These are phyloP conservation scores for Heliconius himera DNA, from an alignment of 1,140 invertebrate genomes.

Conservation along the genomic window DNA sequence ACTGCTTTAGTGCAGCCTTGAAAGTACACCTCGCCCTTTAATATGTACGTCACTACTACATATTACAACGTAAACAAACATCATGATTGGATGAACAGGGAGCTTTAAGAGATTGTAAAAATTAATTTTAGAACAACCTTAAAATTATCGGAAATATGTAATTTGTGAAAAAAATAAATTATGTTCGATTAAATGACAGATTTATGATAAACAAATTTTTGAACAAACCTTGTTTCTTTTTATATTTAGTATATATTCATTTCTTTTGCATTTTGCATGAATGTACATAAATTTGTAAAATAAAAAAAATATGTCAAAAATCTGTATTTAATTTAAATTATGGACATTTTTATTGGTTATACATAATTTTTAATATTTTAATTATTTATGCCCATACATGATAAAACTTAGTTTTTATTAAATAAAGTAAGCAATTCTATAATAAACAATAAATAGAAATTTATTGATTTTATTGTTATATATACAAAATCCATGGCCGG, in stretches of 20 bases:
- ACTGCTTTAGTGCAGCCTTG: not conserved
- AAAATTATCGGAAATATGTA: not conserved
- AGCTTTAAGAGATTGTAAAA: not conserved
- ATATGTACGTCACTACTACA: not conserved
- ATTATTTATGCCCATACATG: no score
- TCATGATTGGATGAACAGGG: not conserved
- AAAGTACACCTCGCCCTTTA: slow-evolving; percentile 3
- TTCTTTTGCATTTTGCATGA: no score
- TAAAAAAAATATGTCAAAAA: no score
- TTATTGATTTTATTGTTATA: slow-evolving; percentile 16
- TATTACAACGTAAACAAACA: not conserved
- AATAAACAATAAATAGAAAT: not conserved
- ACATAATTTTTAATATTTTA: no score
- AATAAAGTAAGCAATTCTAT: no score
- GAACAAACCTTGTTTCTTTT: not conserved
- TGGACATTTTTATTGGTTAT: no score
- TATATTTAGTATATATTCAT: no score
- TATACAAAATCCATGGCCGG: slow-evolving; percentile 41
- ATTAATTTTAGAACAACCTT: slow-evolving; percentile 6
- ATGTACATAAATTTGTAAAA: no score
- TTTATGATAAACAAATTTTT: not conserved
- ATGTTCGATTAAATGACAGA: not conserved
- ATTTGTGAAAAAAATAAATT: not conserved
- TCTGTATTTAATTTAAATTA: no score
- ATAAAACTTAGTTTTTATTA: no score